A percentile compares a stretch with the other conserved stretches of the same genome.
Conservation (phyloP, 1,140 invertebrate species). For the Hermetia illucens region DNA sequence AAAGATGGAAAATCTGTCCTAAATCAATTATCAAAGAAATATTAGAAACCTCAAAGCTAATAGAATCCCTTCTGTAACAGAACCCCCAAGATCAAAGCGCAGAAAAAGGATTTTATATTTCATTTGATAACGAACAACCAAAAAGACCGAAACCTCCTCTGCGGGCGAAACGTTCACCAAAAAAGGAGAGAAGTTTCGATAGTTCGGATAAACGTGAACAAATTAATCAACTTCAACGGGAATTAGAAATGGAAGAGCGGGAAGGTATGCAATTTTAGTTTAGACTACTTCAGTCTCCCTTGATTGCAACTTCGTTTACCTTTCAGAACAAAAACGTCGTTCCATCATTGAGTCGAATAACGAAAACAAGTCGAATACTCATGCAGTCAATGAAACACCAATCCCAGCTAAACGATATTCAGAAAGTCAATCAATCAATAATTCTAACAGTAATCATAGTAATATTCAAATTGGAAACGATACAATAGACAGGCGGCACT, state of each 20-base stretch:
- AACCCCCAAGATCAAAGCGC: slow-evolving; percentile 37
- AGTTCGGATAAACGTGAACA: slow-evolving; percentile 32
- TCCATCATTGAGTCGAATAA: not conserved
- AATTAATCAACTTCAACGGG: slow-evolving; percentile 32
- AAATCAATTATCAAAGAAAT: too few relatives aligned
- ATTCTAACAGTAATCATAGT: not conserved
- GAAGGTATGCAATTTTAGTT: not conserved
- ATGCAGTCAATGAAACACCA: not conserved
- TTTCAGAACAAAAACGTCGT: slow-evolving; percentile 25
- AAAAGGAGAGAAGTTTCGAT: slow-evolving; percentile 45
- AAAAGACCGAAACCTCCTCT: slow-evolving; percentile 79
- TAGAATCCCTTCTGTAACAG: slow-evolving; percentile 24
- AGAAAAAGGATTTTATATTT: slow-evolving; percentile 90
- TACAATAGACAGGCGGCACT: slow-evolving; percentile 14
- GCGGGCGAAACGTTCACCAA: slow-evolving; percentile 59
- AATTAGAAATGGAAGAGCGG: slow-evolving; percentile 12
- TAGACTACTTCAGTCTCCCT: not conserved
- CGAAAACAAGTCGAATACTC: not conserved
- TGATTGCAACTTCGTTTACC: slow-evolving; percentile 17
- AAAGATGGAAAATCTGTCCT: too few relatives aligned
- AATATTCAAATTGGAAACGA: not conserved
- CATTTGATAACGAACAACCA: slow-evolving; percentile 75
- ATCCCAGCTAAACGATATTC: too few relatives aligned
- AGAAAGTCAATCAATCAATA: not conserved
- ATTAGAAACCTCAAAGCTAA: slow-evolving; percentile 20